Base-by-base conservation (phyloP, 2,888 invertebrate species). In the Pyralis farinalis region DNA sequence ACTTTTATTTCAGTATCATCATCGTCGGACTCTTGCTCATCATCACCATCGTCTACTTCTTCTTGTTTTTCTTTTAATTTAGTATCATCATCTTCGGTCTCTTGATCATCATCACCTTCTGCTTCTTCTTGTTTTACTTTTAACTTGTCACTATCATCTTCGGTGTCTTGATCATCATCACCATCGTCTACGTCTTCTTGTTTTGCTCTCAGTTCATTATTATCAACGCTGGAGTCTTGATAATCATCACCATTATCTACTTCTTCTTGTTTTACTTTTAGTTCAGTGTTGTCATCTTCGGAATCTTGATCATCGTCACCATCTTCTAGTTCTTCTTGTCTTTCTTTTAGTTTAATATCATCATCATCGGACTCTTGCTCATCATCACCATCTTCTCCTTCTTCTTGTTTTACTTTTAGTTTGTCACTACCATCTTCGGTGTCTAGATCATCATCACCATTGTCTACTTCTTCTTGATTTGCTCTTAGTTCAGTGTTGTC, bases 261-360 rank as follows among this genome's bases (percentile, higher is more conserved):
- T n/a, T 37, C 47, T n/a, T 44, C 39, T 37, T 45, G 36, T 20
- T 43, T 34, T 2, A 42, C 16, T 25, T 44, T 43, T n/a, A 40
- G 44, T 22, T 37, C 39, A 1, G 34, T 34, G 0, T 22, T 37
- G 7, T 28, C 42, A 28, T 47, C 45, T 48, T 87, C 78, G 0
- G 90, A 53, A 34, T 66, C 68, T n/a, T 62, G 49, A 49, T 77
- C 63, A 0, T 16, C 16, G n/a, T 43, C 46, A 7, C 40, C 30
- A 1, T 43, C 44, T 12, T 44, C 43, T 7, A 40, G 32, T 20
- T 52, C 48, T 16, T 50, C 44, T 32, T 53, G 44, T 10, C 42
- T 44, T 34, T 50, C 39, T 6, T 49, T 47, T 9, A 37, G 39
- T 32, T 42, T 41, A n/a, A 3, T 4, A 16, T 16, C 4, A 16